phyloP scores from a whole-genome alignment of 2,113 vertebrate species.

The Platichthys stellatus region DNA sequence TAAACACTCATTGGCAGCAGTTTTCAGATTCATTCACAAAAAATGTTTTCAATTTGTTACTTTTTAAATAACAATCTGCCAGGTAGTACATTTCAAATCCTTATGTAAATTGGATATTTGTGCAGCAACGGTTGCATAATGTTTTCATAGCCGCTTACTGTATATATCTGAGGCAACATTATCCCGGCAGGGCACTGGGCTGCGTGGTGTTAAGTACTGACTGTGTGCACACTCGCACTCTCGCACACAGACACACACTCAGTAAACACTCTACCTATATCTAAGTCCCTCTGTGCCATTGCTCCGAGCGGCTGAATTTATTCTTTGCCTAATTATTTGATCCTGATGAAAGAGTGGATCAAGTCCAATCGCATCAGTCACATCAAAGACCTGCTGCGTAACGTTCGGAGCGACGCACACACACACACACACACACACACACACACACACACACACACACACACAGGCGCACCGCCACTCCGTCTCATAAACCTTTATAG shows the following conservation, averaged over 20 bases:
- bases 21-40: background rate
- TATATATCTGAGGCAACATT: slow-evolving; percentile 8
- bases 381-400: slow-evolving; percentile 67
- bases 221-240: slow-evolving; percentile 14
- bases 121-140: background rate
- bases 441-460: background rate
- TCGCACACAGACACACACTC: slow-evolving; percentile 8
- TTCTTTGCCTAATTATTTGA: slow-evolving; percentile 62
- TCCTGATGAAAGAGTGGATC: slow-evolving; percentile 71
- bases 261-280: slow-evolving; percentile 25
- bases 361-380: slow-evolving; percentile 66
- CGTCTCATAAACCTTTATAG: slow-evolving; percentile 50
- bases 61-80: background rate
- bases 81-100: background rate
- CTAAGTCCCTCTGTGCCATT: slow-evolving; percentile 28
- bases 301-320: slow-evolving; percentile 39
- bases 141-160: background rate
- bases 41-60: background rate
- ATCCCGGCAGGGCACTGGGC: background rate
- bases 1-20: background rate
- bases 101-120: background rate
- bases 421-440: background rate
- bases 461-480: background rate
- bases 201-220: background rate
- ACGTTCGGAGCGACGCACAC: slow-evolving; percentile 30